phyloP scores from a whole-genome alignment of 2,113 vertebrate species.

The Hydrolagus affinis region DNA sequence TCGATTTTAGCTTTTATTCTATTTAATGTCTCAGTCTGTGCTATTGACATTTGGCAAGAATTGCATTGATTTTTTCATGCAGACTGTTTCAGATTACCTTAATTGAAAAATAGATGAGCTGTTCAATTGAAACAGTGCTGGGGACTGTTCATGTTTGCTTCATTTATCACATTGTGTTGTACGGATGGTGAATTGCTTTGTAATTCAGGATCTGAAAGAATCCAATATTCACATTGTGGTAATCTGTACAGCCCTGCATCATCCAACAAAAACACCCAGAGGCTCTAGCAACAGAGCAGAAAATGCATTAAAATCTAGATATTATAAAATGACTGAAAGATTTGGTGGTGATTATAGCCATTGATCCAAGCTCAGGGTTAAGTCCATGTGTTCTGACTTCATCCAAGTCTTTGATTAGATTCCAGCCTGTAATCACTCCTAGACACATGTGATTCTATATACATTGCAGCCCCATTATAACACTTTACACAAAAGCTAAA shows the following conservation, averaged over 20 bases:
- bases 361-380: neutral
- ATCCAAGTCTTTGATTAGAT: neutral
- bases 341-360: neutral
- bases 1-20: no score
- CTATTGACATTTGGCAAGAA: neutral
- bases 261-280: neutral
- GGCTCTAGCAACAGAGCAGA: neutral
- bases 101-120: slow-evolving; percentile 26
- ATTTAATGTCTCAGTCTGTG: neutral
- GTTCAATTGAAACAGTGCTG: neutral
- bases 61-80: slow-evolving; percentile 16
- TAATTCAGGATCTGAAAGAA: neutral
- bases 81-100: neutral
- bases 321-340: neutral
- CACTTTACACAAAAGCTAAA: no score
- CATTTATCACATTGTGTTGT: neutral
- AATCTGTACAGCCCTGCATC: no score
- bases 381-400: neutral
- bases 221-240: neutral
- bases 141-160: neutral
- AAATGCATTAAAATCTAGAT: neutral
- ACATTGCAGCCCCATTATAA: no score
- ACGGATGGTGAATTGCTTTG: neutral
- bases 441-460: no score
- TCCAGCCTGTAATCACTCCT: neutral